Percentiles rank a stretch among this genome's conserved stretches.
These are phyloP conservation scores for Papilio machaon DNA, from an alignment of 1,140 invertebrate genomes.

Conservation along the genomic window DNA sequence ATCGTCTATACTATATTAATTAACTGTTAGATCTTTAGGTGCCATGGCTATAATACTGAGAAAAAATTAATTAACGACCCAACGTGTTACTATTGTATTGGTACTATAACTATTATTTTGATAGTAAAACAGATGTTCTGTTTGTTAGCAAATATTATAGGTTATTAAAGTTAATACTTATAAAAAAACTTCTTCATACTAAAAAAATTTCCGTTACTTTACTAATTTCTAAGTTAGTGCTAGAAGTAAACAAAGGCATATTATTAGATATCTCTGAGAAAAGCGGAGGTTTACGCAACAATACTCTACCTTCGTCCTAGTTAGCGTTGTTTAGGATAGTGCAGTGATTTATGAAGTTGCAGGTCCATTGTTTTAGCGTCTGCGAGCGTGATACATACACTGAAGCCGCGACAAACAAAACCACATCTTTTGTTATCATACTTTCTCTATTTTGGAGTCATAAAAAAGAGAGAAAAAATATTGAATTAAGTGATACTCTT, in stretches of 20 bases:
- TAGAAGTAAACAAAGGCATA: no score
- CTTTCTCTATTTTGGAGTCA: not conserved
- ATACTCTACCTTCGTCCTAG: conserved; percentile 19
- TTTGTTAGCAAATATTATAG: not conserved
- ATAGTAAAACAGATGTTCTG: no score
- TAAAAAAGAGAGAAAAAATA: not conserved
- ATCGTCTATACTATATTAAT: not conserved
- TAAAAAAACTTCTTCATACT: no score
- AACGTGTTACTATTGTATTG: no score
- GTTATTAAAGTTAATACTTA: no score
- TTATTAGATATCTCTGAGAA: no score
- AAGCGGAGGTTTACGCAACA: not conserved
- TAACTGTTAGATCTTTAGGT: not conserved
- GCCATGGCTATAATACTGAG: no score
- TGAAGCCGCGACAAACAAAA: conserved; percentile 9
- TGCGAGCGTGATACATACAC: not conserved
- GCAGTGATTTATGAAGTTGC: conserved; percentile 30
- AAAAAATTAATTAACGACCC: no score
- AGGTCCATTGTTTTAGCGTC: not conserved
- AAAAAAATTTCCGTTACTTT: no score
- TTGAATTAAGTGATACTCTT: not conserved
- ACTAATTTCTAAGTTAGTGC: no score
- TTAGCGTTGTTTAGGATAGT: conserved; percentile 6
- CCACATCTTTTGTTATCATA: conserved; percentile 2
- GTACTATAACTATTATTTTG: no score